Percentiles rank a stretch among this genome's conserved stretches.
Evolutionary conservation across 2,888 invertebrate species (phyloP).

Genomic region (Eueremaeus valkanovi): DNA sequence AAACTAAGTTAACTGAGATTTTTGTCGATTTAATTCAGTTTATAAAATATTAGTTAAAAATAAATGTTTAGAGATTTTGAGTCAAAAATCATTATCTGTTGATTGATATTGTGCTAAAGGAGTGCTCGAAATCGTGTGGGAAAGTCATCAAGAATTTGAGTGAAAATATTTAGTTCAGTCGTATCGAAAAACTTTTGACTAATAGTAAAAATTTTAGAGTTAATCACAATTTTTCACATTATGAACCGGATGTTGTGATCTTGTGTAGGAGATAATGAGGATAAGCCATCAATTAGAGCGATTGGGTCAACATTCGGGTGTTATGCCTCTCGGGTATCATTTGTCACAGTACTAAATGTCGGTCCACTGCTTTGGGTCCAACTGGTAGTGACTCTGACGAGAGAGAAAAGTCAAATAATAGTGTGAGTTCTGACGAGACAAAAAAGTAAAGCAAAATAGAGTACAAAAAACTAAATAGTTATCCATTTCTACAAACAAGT

Average conservation of each 20-base stretch:
- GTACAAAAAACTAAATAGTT: not conserved
- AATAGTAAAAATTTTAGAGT: no score
- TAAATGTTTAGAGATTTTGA: no score
- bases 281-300: conserved; percentile 13
- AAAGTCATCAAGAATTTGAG: no score
- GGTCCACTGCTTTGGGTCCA: not conserved
- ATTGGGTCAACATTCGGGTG: conserved; percentile 24
- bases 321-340: not conserved
- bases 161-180: no score
- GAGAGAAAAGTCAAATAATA: not conserved
- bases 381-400: not conserved
- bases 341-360: conserved; percentile 25
- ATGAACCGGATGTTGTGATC: conserved; percentile 16
- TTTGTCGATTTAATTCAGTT: no score
- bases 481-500: not conserved
- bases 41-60: no score
- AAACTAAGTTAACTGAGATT: no score
- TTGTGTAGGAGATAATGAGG: conserved; percentile 21
- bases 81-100: no score
- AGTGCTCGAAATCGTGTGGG: no score
- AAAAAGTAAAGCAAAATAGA: not conserved
- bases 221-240: no score
- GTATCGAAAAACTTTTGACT: no score
- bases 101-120: no score
- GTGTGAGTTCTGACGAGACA: not conserved